Evolutionary conservation across 2,797 vertebrate genomes (phyloP).

Genomic region (Kryptopterus vitreolus): DNA sequence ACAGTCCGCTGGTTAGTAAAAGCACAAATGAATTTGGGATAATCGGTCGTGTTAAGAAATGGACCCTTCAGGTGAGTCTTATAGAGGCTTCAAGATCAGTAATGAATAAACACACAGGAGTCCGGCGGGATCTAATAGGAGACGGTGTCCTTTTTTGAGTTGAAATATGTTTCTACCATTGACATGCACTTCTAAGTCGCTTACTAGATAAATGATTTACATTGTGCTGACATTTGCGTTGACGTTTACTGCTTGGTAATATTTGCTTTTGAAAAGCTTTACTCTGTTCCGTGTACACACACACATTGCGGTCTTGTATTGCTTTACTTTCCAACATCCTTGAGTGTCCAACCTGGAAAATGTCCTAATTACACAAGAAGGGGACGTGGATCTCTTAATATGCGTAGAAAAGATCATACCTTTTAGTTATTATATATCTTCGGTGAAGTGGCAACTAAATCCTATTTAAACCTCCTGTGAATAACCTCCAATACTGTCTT

Average conservation of each 20-base stretch:
- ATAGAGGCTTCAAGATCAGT: neutral
- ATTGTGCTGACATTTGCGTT: neutral
- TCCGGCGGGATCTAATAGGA: neutral
- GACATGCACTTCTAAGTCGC: neutral
- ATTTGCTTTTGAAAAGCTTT: neutral
- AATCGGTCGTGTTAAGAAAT: neutral
- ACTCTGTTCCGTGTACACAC: neutral
- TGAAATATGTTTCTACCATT: neutral
- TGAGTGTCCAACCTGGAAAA: neutral
- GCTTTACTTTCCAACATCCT: neutral
- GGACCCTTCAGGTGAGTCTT: slow-evolving; percentile 24
- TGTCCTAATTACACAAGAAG: neutral
- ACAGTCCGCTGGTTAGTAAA: neutral
- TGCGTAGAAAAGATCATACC: neutral
- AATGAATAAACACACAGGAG: too few relatives aligned
- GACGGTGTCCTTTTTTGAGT: neutral
- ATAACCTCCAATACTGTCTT: neutral
- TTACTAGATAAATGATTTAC: neutral
- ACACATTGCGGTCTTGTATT: neutral
- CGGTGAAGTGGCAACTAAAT: neutral
- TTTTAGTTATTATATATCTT: neutral
- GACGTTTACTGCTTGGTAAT: neutral
- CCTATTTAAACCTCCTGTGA: neutral
- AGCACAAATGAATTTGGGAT: slow-evolving; percentile 5
- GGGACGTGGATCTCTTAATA: neutral